Evolutionary conservation across 2,888 invertebrate genomes (phyloP).

Genomic region (Drosophila helvetica): DNA sequence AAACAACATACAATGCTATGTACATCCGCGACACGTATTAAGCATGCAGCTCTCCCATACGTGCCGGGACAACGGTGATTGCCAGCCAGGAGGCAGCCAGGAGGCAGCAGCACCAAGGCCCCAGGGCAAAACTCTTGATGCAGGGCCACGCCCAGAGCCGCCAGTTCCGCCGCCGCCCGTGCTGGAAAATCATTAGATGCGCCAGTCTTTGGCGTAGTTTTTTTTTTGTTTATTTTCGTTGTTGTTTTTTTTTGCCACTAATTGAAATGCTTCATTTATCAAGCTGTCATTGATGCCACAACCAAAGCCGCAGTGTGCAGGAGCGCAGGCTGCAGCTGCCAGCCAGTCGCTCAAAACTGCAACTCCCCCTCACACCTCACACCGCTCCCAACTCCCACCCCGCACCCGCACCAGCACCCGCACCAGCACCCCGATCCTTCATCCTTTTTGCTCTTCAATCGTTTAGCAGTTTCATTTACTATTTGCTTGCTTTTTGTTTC

Average conservation of each 20-base stretch:
- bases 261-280: slow-evolving; percentile 73
- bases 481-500: slow-evolving; percentile 42
- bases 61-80: too few relatives aligned
- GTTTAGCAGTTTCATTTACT: slow-evolving; percentile 48
- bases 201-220: slow-evolving; percentile 12
- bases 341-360: slow-evolving; percentile 42
- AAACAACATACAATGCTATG: too few relatives aligned
- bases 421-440: too few relatives aligned
- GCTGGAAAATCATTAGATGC: slow-evolving; percentile 46
- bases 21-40: too few relatives aligned
- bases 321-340: slow-evolving; percentile 36
- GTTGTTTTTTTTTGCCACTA: slow-evolving; percentile 52
- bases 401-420: background rate
- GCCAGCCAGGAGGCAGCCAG: background rate
- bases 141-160: slow-evolving; percentile 6
- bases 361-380: slow-evolving; percentile 4
- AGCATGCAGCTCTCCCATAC: background rate
- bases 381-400: too few relatives aligned
- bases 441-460: slow-evolving; percentile 17
- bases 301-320: slow-evolving; percentile 36
- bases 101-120: background rate
- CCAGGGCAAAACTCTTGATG: slow-evolving; percentile 30
- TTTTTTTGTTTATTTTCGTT: slow-evolving; percentile 22
- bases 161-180: background rate
- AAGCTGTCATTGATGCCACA: slow-evolving; percentile 54